Conservation (phyloP, 2,113 vertebrate genomes). For the Cyprinodon brontotheroides region DNA sequence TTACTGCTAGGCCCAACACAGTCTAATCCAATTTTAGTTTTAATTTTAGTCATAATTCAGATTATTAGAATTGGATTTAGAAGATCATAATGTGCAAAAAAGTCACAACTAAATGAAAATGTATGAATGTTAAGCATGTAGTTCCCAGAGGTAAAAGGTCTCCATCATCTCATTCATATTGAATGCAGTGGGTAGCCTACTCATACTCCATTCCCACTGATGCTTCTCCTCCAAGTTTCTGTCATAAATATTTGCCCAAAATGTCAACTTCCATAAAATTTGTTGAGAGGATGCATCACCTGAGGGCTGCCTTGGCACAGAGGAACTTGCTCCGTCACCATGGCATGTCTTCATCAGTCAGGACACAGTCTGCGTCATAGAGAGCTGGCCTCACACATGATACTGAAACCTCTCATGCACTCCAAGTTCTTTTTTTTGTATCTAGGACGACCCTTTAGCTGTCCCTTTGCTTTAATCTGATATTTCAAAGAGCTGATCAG, state of each 20-base stretch:
- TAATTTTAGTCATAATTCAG: neutral
- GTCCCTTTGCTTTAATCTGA: conserved; percentile 2
- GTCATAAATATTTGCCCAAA: conserved; percentile 24
- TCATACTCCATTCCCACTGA: neutral
- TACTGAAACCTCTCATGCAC: neutral
- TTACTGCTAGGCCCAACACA: too few species aligned
- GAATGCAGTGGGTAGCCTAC: neutral
- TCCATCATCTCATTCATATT: neutral
- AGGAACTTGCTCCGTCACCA: conserved; percentile 30
- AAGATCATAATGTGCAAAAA: neutral
- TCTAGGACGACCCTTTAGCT: neutral
- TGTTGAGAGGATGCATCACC: conserved; percentile 10
- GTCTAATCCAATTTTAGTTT: neutral
- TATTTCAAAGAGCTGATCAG: neutral
- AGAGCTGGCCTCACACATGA: conserved; percentile 2
- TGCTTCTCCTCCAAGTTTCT: neutral
- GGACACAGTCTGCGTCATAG: conserved; percentile 42
- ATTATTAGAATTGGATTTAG: neutral
- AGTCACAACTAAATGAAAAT: neutral
- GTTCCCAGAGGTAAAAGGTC: neutral
- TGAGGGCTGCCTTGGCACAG: conserved; percentile 9
- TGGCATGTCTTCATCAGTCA: conserved; percentile 37
- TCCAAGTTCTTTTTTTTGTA: neutral
- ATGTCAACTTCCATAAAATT: conserved; percentile 27
- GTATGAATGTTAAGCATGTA: neutral